Evolutionary conservation across 1,140 invertebrate genomes (phyloP), one percentile per base, ranked within the genome.

Genomic region (Tribolium castaneum): DNA sequence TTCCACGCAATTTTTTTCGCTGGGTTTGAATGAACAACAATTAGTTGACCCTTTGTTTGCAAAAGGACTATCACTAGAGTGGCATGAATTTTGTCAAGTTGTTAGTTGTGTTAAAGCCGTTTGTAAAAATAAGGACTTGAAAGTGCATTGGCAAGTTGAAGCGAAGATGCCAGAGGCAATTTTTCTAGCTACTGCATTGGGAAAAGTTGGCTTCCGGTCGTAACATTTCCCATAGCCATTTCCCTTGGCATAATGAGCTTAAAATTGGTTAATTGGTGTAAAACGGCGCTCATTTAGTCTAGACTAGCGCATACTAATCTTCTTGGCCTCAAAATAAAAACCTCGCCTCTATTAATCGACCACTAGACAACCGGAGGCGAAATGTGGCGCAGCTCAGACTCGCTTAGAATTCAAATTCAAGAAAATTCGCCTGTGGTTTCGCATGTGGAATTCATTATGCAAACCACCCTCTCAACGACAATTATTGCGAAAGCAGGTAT

Each of bases 261-360:
- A 45, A 45, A 45, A 45, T 45, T 45, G 9, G 39, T 45, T 45
- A 45, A 45, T 45, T 45, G 39, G 13, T 13, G 51, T 52, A 52
- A 16, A 16, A 52, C 13, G 16, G 12, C 19, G 10, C 54, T 19
- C 5, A 22, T 59, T 59, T 59, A 30, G 54, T 59, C 54, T 59
- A 59, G 54, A 59, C 54, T 59, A 59, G 54, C 6, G 16, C 22
- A 59, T 59, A 59, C 54, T 59, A 59, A 59, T 59, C 7, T 22
- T 25, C 14, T n/a, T 22, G 22, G 54, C 54, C 54, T 25, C 6
- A 25, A 59, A 59, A 19, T 22, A 59, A 22, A 59, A 59, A 59
- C 52, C 52, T n/a, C 52, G 52, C 52, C 52, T 56, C 52, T 56
- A 56, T 9, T 56, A 56, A 59, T 59, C 54, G 19, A 25, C 54